Evolutionary conservation across 2,113 vertebrate species (phyloP).

Genomic region (Embiotoca jacksoni): DNA sequence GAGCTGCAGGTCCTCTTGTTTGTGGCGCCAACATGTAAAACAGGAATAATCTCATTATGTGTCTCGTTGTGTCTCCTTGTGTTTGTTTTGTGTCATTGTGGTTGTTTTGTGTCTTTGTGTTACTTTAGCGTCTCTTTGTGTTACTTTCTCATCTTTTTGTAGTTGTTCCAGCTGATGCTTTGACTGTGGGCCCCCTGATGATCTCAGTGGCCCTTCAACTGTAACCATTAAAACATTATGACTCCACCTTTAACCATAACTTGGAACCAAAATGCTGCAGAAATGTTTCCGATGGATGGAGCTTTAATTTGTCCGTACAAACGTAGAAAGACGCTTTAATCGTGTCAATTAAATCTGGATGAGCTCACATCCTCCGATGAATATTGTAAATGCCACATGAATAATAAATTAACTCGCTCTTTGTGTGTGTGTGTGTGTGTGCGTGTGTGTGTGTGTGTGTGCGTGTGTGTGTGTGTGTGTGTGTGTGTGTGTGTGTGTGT

Average conservation of each 20-base stretch:
- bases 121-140: too few species aligned
- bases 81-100: background rate
- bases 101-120: too few species aligned
- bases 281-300: background rate
- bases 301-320: background rate
- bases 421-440: background rate
- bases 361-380: slow-evolving; percentile 36
- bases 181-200: too few species aligned
- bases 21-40: too few species aligned
- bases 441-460: slow-evolving; percentile 8
- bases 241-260: too few species aligned
- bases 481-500: too few species aligned
- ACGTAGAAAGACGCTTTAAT: slow-evolving; percentile 25
- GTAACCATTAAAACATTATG: too few species aligned
- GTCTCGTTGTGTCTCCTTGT: background rate
- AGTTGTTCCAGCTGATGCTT: too few species aligned
- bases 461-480: too few species aligned
- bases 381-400: slow-evolving; percentile 52
- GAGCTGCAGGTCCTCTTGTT: background rate
- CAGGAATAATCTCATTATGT: too few species aligned
- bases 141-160: too few species aligned
- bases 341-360: slow-evolving; percentile 48
- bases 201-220: too few species aligned
- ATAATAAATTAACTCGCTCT: slow-evolving; percentile 36
- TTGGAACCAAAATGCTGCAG: background rate